Base-by-base conservation (phyloP, 23 tunicate species). In the Aplidium turbinatum region DNA sequence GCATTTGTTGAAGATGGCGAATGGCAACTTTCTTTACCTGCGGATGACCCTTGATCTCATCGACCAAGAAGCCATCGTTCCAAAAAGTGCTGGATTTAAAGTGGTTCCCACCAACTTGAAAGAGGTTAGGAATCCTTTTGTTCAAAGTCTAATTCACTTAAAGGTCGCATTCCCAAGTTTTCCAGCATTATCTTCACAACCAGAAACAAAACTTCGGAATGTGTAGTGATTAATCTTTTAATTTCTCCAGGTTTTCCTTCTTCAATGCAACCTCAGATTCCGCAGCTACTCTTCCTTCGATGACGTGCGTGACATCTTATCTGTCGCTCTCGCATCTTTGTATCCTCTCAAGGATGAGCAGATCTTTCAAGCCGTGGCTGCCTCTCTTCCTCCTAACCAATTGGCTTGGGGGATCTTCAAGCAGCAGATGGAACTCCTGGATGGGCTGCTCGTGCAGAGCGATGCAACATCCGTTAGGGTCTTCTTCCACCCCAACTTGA, bases 311-410 rank as follows among this genome's bases (percentile, higher is more conserved):
- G 91, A 79, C 73, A 58, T 95, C 5, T 33, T 95, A 2, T 70
- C 92, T 13, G 87, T 95, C 34, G 82, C 92, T 0, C 47, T 95
- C 4, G 99, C 99, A 3, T 80, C 96, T 1, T 76, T 95, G 31
- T 95, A 95, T 60, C 99, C 99, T 7, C 71, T 95, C 18, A 75
- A 72, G 48, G 99, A 95, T 58, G 92, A 95, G 29, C 92, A 89
- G 45, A 34, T 95, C 6, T 89, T 83, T 62, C 89, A 93, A 78
- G 84, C 93, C 7, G 67, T 85, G 27, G 33, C 60, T 57, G 63
- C 82, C 65, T 92, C 77, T 3, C 31, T 60, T 0, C 77, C 68
- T 1, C 80, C 77, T 16, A 72, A 95, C 57, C 55, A 72, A 38
- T 62, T 95, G 2, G 2, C 80, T 9, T 67, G 73, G 73, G 72